Percentiles rank a stretch among this genome's conserved stretches.
These are phyloP conservation scores for Iphiclides podalirius DNA, from an alignment of 2,888 invertebrate species.

Conservation along the genomic window DNA sequence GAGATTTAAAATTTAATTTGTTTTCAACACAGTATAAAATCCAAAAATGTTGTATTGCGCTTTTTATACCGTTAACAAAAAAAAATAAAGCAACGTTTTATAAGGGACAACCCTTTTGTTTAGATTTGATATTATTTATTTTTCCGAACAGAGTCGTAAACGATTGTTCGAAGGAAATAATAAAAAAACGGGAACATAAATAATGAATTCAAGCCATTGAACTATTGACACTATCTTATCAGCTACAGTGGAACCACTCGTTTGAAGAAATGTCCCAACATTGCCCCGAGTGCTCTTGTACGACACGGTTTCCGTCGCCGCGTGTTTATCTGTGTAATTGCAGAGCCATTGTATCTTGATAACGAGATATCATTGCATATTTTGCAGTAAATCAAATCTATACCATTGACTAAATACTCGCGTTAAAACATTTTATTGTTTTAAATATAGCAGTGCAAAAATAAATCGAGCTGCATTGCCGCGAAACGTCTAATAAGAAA, in stretches of 20 bases:
- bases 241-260: constrained; percentile 51
- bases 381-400: too few relatives aligned
- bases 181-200: constrained; percentile 37
- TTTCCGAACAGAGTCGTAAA: too few relatives aligned
- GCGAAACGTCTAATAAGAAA: neutral
- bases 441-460: too few relatives aligned
- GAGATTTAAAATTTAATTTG: too few relatives aligned
- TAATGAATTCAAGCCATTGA: constrained; percentile 59
- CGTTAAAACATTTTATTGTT: too few relatives aligned
- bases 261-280: constrained; percentile 27
- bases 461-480: neutral
- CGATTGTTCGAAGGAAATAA: constrained; percentile 3
- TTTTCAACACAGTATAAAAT: too few relatives aligned
- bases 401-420: too few relatives aligned
- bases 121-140: too few relatives aligned
- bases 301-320: constrained; percentile 18
- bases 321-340: constrained; percentile 2
- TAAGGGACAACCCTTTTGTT: neutral
- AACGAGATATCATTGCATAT: neutral
- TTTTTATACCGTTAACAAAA: too few relatives aligned
- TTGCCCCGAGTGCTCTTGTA: constrained; percentile 25
- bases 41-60: too few relatives aligned
- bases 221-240: constrained; percentile 68
- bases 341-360: neutral
- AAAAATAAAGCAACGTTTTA: too few relatives aligned